Percentiles rank a stretch among this genome's conserved stretches.
Evolutionary conservation across 2,113 vertebrate species (phyloP).

Genomic region (Psittacara wagleri): DNA sequence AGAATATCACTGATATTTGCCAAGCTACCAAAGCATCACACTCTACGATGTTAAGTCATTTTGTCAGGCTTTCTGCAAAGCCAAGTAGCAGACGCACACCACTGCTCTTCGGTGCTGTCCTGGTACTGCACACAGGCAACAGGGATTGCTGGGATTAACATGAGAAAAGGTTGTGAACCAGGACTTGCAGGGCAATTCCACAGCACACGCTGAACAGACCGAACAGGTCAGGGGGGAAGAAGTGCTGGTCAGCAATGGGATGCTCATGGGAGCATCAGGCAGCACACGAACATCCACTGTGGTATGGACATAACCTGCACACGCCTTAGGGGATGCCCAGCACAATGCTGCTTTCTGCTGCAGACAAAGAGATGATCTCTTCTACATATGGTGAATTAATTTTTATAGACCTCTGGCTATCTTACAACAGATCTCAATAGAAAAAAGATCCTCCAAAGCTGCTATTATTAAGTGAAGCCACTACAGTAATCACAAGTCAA

Average conservation of each 20-base stretch:
- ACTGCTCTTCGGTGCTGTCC: neutral
- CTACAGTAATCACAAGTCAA: neutral
- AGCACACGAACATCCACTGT: accelerated
- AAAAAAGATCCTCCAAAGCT: neutral
- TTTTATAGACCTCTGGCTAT: neutral
- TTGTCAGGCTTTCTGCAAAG: neutral
- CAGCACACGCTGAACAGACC: accelerated
- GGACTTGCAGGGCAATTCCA: neutral
- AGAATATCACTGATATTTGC: neutral
- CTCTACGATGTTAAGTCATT: neutral
- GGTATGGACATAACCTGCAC: accelerated
- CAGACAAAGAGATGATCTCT: accelerated
- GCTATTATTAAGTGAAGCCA: neutral
- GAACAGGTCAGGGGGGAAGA: accelerated
- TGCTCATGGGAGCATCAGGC: neutral
- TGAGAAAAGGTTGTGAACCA: neutral
- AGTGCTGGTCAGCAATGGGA: neutral
- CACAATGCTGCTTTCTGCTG: neutral
- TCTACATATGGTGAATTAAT: neutral
- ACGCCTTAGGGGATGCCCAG: neutral
- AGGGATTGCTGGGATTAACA: neutral
- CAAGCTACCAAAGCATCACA: neutral
- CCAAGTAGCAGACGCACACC: neutral
- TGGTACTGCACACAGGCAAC: neutral
- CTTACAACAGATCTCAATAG: neutral